Evolutionary conservation across 1,140 invertebrate genomes (phyloP).

Genomic region (Drosophila baimaii): DNA sequence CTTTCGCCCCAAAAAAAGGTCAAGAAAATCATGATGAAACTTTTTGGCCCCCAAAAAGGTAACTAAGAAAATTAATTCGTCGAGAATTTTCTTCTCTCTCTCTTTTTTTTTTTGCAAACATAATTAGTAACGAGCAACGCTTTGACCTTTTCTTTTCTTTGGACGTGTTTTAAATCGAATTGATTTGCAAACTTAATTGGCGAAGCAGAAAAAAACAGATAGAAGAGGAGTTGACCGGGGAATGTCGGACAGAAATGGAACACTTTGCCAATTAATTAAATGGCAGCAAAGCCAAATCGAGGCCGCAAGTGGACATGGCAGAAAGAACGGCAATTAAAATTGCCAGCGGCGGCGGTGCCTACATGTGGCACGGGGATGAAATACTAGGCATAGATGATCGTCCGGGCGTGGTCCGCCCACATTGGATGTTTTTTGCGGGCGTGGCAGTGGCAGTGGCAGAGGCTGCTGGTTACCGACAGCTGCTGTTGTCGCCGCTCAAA

Average conservation of each 20-base stretch:
- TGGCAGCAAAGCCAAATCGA: slow-evolving; percentile 41
- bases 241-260: slow-evolving; percentile 19
- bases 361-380: slow-evolving; percentile 31
- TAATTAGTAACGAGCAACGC: slow-evolving; percentile 38
- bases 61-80: slow-evolving; percentile 45
- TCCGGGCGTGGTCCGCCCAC: slow-evolving; percentile 23
- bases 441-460: slow-evolving; percentile 20
- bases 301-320: slow-evolving; percentile 22
- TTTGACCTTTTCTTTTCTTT: slow-evolving; percentile 10
- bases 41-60: slow-evolving; percentile 13
- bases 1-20: slow-evolving; percentile 24
- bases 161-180: slow-evolving; percentile 53
- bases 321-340: slow-evolving; percentile 68
- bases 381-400: slow-evolving; percentile 52
- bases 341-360: slow-evolving; percentile 25
- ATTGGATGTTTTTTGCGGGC: slow-evolving; percentile 7
- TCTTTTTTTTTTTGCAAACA: background rate
- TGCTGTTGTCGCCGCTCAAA: slow-evolving; percentile 46
- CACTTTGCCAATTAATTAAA: slow-evolving; percentile 71
- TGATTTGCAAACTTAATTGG: slow-evolving; percentile 58
- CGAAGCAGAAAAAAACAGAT: slow-evolving; percentile 8
- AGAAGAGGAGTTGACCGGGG: background rate
- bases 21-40: slow-evolving; percentile 18
- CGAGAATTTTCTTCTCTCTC: background rate
- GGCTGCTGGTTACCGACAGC: slow-evolving; percentile 18